These are phyloP conservation scores for Rhegmatorhina hoffmannsi DNA, from an alignment of 2,113 vertebrate genomes.

Conservation along the genomic window DNA sequence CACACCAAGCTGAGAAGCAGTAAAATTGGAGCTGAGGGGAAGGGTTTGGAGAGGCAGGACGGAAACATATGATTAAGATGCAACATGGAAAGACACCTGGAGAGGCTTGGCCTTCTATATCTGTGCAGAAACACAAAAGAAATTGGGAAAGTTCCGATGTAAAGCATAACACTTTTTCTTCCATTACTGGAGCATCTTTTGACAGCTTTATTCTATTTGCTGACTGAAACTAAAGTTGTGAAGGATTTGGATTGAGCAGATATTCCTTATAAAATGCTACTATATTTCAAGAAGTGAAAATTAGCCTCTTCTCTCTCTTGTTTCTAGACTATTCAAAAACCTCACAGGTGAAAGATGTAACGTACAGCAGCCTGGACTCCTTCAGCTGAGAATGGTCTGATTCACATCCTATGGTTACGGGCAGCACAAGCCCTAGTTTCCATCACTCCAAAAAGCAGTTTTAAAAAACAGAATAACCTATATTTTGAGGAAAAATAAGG, in stretches of 20 bases:
- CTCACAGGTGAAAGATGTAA: background rate
- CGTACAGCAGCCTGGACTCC: background rate
- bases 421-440: background rate
- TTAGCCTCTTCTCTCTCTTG: background rate
- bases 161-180: background rate
- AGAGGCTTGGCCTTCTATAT: background rate
- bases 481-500: background rate
- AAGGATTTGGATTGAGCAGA: background rate
- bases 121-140: background rate
- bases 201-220: background rate
- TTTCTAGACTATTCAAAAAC: background rate
- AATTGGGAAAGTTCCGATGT: background rate
- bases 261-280: background rate
- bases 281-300: background rate
- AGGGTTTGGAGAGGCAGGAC: background rate
- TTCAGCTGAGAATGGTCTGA: background rate
- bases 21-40: slow-evolving; percentile 7
- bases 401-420: background rate
- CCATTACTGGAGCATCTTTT: background rate
- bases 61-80: slow-evolving; percentile 22
- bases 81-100: slow-evolving; percentile 1
- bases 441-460: background rate
- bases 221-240: background rate
- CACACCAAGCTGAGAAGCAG: background rate
- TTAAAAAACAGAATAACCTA: background rate